Evolutionary conservation across 2,113 vertebrate genomes (phyloP), one percentile per base, ranked within the genome.

Genomic region (Thamnaconus septentrionalis): DNA sequence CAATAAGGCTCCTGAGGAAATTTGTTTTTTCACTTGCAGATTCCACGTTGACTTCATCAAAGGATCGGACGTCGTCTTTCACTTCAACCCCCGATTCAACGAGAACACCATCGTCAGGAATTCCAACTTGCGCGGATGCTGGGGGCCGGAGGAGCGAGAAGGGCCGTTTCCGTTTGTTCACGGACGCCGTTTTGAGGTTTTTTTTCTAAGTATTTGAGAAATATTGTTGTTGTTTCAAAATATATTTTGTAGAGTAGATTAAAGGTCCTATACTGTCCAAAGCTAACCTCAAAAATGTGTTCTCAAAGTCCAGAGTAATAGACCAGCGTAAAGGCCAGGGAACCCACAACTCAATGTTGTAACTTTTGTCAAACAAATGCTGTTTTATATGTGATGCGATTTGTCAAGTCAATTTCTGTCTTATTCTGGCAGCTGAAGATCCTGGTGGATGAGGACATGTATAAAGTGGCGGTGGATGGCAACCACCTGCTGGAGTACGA

Each of bases 121-220:
- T 79, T 87, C 92, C 52, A 77, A 74, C 53, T 52, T 92, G 0
- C 85, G 71, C 0, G 91, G 90, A 8, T 73, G 79, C 44, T 93
- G 92, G 92, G 92, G 92, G 0, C 91, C 91, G 0, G 92, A 93
- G 80, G 92, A 93, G 77, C 79, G 91, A 31, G 91, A 89, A 0
- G 90, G 83, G 44, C 61, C 41, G 0, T 93, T 92, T 63, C 92
- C 91, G 0, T 93, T 93, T 54, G 69, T 80, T 10, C 85, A 44
- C 3, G 92, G 91, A n/a, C 75, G 11, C 2, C 89, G 85, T 53
- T 93, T 93, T 83, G 92, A 93, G 91, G 92, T 93, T 85, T 51
- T 31, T 31, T 31, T 31, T 31, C 18, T 31, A 31, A 31, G 18
- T 31, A 2, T 31, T 31, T 31, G 18, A 31, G 18, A 31, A 31